A percentile compares a stretch with the other conserved stretches of the same genome.
Evolutionary conservation across 2,113 vertebrate species (phyloP).

Genomic region (Scomber scombrus): DNA sequence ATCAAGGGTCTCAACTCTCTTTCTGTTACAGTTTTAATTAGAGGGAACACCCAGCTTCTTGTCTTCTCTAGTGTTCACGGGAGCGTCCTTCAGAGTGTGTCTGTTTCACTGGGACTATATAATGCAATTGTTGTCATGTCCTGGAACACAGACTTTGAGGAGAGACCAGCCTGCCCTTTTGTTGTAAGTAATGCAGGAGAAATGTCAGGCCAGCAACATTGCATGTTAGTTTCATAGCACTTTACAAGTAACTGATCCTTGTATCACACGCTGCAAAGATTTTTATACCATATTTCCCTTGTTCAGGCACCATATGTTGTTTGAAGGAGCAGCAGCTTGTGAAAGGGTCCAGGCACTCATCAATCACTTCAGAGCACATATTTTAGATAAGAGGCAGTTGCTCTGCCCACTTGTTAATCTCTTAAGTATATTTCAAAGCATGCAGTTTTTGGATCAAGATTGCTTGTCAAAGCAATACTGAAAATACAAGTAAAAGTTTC

Average conservation of each 20-base stretch:
- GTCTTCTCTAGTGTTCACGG: conserved; percentile 26
- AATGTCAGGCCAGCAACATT: not conserved
- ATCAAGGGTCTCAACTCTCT: conserved; percentile 51
- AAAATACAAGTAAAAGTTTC: conserved; percentile 19
- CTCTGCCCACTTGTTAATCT: not conserved
- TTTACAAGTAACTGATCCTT: not conserved
- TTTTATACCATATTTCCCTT: not conserved
- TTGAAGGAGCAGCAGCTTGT: conserved; percentile 7
- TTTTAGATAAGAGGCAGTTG: conserved; percentile 11
- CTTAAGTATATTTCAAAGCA: conserved; percentile 18
- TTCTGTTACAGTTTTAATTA: conserved; percentile 43
- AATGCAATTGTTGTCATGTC: conserved; percentile 16
- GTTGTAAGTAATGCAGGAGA: not conserved
- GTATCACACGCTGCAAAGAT: not conserved
- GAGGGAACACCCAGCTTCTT: conserved; percentile 13
- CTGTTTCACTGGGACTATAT: conserved; percentile 10
- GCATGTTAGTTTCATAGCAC: too few relatives aligned
- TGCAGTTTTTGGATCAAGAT: not conserved
- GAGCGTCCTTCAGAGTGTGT: conserved; percentile 26
- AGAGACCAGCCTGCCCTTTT: not conserved
- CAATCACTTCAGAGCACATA: conserved; percentile 16
- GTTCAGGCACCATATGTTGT: not conserved
- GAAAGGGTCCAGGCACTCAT: conserved; percentile 17
- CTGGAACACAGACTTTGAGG: conserved; percentile 17
- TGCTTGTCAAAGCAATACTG: conserved; percentile 34